These are phyloP conservation scores for Nemopilema nomurai DNA, from an alignment of 30 jellyfish, hydroid and myxozoan genomes.

Conservation along the genomic window DNA sequence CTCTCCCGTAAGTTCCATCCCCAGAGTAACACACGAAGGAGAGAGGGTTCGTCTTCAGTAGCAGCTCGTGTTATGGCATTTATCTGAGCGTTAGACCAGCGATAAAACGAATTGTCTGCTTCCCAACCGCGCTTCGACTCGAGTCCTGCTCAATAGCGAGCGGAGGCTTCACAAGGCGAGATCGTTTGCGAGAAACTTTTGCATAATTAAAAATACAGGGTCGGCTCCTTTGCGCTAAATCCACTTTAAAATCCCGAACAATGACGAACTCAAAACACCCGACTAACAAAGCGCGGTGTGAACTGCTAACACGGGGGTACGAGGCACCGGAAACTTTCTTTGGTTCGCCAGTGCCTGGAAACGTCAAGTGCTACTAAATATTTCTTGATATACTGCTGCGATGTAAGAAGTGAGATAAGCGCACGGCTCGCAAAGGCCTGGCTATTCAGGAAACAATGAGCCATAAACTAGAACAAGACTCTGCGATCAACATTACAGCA, in stretches of 20 bases:
- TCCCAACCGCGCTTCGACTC: conserved; percentile 43
- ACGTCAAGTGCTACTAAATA: conserved; percentile 21
- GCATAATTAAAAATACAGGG: conserved; percentile 75
- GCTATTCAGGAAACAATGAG: not conserved
- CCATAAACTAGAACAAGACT: not conserved
- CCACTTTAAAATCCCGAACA: conserved; percentile 74
- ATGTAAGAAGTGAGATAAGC: not conserved
- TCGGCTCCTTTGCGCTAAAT: conserved; percentile 81
- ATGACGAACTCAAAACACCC: conserved; percentile 73
- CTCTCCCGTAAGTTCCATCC: conserved; percentile 32
- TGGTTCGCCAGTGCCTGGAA: conserved; percentile 33
- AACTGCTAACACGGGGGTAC: conserved; percentile 61
- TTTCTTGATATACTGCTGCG: not conserved
- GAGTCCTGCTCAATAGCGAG: conserved; percentile 42
- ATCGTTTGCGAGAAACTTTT: conserved; percentile 66
- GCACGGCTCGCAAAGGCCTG: not conserved
- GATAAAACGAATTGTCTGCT: not conserved
- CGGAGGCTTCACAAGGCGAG: conserved; percentile 56
- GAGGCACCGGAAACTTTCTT: conserved; percentile 4
- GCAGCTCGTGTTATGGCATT: not conserved
- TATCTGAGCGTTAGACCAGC: not conserved
- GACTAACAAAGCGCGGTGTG: conserved; percentile 80
- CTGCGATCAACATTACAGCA: not conserved
- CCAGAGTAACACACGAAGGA: not conserved
- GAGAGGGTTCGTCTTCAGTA: not conserved